Conservation (phyloP, 2,888 invertebrate species). For the Anarsia innoxiella region DNA sequence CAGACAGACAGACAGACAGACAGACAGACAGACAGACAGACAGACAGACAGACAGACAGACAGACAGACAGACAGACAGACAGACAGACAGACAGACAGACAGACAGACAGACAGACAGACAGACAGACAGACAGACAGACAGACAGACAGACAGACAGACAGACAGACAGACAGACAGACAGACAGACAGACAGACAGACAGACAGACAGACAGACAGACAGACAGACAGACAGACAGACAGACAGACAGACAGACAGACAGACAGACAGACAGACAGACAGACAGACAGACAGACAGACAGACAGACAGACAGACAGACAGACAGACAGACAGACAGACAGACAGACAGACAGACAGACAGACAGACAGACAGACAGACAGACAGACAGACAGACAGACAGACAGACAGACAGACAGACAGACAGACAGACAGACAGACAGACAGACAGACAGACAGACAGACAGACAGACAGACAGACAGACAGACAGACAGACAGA, state of each 20-base stretch:
- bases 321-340: constrained; percentile 3
- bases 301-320: not conserved
- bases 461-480: constrained; percentile 2
- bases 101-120: constrained; percentile 2
- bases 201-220: not conserved
- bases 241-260: constrained; percentile 1
- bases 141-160: constrained; percentile 1
- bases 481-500: constrained; percentile 2
- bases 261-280: constrained; percentile 1
- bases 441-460: constrained; percentile 5
- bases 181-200: constrained; percentile 1
- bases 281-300: not conserved
- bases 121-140: constrained; percentile 2
- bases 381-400: constrained; percentile 4
- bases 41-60: constrained; percentile 2
- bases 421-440: constrained; percentile 3
- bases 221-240: not conserved
- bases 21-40: constrained; percentile 2
- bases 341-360: constrained; percentile 5
- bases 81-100: constrained; percentile 2
- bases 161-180: constrained; percentile 1
- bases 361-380: constrained; percentile 3
- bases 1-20: constrained; percentile 2
- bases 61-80: constrained; percentile 2
- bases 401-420: constrained; percentile 4